Conservation (phyloP, 2,113 vertebrate species). For the Brachyhypopomus gauderio region DNA sequence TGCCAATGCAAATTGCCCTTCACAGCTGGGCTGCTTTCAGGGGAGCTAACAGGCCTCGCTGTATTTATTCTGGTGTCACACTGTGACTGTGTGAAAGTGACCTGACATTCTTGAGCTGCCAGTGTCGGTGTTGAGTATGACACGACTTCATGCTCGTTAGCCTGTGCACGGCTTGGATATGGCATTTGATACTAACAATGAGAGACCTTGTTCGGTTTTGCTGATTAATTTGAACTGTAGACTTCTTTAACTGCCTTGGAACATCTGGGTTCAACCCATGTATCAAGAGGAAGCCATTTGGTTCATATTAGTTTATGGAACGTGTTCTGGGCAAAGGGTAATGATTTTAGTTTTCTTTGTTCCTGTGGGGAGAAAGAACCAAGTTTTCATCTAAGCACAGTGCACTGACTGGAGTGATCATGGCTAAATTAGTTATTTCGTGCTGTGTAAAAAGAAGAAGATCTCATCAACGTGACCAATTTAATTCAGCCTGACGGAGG, state of each 20-base stretch:
- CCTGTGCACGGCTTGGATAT: background rate
- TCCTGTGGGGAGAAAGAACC: too few species aligned
- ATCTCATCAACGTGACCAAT: too few species aligned
- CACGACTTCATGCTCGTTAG: background rate
- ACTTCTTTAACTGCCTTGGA: background rate
- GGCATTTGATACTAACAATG: background rate
- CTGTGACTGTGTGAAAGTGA: constrained; percentile 5
- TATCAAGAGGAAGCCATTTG: too few species aligned
- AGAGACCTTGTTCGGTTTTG: background rate
- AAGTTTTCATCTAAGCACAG: too few species aligned
- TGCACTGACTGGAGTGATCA: too few species aligned
- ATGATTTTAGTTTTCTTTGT: too few species aligned
- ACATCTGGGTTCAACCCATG: too few species aligned
- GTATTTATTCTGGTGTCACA: constrained; percentile 33
- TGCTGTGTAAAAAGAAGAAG: too few species aligned
- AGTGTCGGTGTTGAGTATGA: background rate
- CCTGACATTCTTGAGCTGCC: constrained; percentile 23
- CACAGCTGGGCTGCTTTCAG: constrained; percentile 23
- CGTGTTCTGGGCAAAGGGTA: too few species aligned
- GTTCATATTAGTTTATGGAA: too few species aligned
- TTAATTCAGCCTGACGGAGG: too few species aligned
- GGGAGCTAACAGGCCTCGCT: constrained; percentile 12
- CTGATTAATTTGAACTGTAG: background rate
- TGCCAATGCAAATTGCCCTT: constrained; percentile 32
- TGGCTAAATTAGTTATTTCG: too few species aligned